phyloP scores from a whole-genome alignment of 2,888 invertebrate genomes.

The Anoplius nigerrimus region DNA sequence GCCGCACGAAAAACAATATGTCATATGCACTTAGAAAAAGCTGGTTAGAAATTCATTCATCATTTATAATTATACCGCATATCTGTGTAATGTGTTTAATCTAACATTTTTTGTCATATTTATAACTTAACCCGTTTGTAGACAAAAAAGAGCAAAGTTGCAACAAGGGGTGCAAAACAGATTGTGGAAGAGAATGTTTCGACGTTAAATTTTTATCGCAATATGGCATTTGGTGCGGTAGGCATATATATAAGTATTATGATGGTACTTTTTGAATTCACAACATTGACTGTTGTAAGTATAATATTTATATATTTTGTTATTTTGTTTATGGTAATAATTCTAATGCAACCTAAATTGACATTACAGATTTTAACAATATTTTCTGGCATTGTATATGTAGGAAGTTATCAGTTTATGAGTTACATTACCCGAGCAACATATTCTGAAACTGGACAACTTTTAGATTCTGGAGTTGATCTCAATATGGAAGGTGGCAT shows the following conservation, averaged over 20 bases:
- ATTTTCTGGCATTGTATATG: slow-evolving; percentile 77
- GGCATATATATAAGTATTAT: slow-evolving; percentile 80
- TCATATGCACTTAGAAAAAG: too few relatives aligned
- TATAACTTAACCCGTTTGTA: too few relatives aligned
- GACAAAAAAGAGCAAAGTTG: slow-evolving; percentile 75
- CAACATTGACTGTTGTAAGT: slow-evolving; percentile 83
- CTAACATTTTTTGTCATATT: neutral
- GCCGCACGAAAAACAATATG: too few relatives aligned
- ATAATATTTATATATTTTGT: slow-evolving; percentile 47
- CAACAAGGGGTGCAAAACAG: slow-evolving; percentile 96
- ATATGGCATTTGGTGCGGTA: slow-evolving; percentile 85
- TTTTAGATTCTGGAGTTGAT: slow-evolving; percentile 93
- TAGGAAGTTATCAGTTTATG: slow-evolving; percentile 85
- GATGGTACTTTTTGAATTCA: slow-evolving; percentile 79
- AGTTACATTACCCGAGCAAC: slow-evolving; percentile 85
- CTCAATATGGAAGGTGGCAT: slow-evolving; percentile 98
- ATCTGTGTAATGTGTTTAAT: neutral
- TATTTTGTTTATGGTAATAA: too few relatives aligned
- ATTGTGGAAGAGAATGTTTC: slow-evolving; percentile 93
- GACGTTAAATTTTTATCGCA: slow-evolving; percentile 91
- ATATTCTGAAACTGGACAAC: slow-evolving; percentile 83
- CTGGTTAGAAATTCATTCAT: too few relatives aligned
- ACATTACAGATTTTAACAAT: slow-evolving; percentile 71
- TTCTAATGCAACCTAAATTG: slow-evolving; percentile 10
- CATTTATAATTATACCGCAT: too few relatives aligned